Percentiles rank a stretch among this genome's conserved stretches.
Conservation (phyloP, 30 jellyfish, hydroid and myxozoan genomes). For the Mastigias papua region DNA sequence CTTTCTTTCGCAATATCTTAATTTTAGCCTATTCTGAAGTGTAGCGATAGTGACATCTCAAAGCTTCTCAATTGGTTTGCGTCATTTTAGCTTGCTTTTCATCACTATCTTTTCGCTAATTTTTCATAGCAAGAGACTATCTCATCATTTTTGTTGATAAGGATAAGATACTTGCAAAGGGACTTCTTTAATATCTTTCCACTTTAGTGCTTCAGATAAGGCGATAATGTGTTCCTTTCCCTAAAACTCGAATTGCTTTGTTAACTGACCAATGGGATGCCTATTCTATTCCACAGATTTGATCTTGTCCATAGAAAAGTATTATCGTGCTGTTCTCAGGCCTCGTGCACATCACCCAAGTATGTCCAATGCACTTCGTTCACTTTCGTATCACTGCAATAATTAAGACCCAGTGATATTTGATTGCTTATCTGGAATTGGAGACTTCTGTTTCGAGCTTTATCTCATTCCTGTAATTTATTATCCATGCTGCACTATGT, state of each 20-base stretch:
- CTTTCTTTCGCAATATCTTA: too few relatives aligned
- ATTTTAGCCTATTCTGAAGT: neutral
- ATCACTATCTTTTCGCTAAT: neutral
- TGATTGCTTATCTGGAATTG: too few relatives aligned
- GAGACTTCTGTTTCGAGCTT: too few relatives aligned
- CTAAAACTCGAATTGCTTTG: neutral
- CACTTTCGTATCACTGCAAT: too few relatives aligned
- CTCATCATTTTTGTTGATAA: neutral
- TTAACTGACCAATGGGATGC: neutral
- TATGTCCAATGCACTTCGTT: too few relatives aligned
- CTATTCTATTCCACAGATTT: neutral
- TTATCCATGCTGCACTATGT: too few relatives aligned
- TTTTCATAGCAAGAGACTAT: neutral
- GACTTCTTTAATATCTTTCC: neutral
- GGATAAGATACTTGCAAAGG: neutral
- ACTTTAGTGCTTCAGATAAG: neutral
- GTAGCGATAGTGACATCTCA: neutral
- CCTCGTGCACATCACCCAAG: too few relatives aligned
- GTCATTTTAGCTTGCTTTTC: neutral
- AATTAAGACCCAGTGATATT: too few relatives aligned
- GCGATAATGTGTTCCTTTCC: neutral
- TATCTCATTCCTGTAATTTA: too few relatives aligned
- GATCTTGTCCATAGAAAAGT: neutral
- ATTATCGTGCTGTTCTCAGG: too few relatives aligned
- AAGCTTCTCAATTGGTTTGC: neutral